Conservation (phyloP, 1,140 invertebrate genomes). For the Drosophila lacertosa region DNA sequence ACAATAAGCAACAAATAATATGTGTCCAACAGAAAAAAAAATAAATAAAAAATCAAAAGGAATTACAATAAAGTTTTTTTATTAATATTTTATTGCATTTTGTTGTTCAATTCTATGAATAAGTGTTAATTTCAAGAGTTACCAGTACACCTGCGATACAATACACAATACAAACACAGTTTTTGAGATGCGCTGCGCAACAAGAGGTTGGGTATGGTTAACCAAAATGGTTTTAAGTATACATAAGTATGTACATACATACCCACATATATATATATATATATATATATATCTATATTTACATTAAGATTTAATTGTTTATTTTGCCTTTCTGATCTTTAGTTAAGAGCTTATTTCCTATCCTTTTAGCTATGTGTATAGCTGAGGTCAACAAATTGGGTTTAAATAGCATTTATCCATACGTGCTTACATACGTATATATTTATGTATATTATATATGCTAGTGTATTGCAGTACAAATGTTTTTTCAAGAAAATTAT, state of each 20-base stretch:
- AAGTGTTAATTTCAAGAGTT: neutral
- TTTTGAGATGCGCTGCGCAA: constrained; percentile 64
- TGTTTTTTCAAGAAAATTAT: constrained; percentile 1
- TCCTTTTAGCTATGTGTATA: constrained; percentile 2
- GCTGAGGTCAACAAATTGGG: constrained; percentile 3
- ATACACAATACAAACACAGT: constrained; percentile 20
- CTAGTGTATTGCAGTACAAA: neutral
- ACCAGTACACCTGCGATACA: neutral
- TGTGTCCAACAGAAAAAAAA: neutral
- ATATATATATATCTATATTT: neutral
- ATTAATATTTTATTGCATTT: neutral
- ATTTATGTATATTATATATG: neutral
- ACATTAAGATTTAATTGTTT: constrained; percentile 8
- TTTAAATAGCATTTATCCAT: constrained; percentile 17
- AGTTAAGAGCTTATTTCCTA: neutral
- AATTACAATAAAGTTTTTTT: neutral
- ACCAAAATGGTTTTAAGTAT: constrained; percentile 42
- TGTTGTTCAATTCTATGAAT: neutral
- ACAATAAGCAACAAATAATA: no score
- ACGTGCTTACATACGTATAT: constrained; percentile 14
- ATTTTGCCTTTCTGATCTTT: constrained; percentile 10
- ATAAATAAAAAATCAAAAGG: neutral
- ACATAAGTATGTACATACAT: constrained; percentile 45
- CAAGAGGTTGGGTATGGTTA: constrained; percentile 65
- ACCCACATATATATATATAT: constrained; percentile 11